These are phyloP conservation scores for Drosophila sordidula DNA, from an alignment of 2,888 invertebrate genomes.

Conservation along the genomic window DNA sequence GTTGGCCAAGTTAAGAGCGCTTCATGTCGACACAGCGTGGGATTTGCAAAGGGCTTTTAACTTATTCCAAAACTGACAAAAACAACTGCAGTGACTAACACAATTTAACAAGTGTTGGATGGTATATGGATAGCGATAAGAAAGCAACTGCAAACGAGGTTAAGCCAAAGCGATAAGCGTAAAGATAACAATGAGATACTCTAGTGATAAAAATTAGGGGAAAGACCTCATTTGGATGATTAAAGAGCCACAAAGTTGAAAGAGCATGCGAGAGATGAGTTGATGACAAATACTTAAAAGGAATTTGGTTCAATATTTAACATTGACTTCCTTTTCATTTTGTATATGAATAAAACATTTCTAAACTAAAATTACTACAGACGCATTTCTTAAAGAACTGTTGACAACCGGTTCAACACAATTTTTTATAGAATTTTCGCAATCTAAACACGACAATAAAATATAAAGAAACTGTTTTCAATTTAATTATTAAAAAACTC, in stretches of 20 bases:
- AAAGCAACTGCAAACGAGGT: constrained; percentile 4
- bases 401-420: no score
- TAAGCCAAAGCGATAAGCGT: constrained; percentile 9
- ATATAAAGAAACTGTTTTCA: no score
- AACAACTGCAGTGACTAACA: constrained; percentile 21
- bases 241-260: constrained; percentile 1
- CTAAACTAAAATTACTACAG: not conserved
- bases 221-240: not conserved
- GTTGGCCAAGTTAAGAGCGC: constrained; percentile 52
- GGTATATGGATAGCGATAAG: constrained; percentile 16
- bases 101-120: constrained; percentile 26
- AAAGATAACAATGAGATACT: constrained; percentile 1
- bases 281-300: not conserved
- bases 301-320: not conserved
- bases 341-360: not conserved
- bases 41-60: constrained; percentile 28
- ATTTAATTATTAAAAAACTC: no score
- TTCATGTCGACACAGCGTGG: constrained; percentile 16
- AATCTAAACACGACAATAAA: no score
- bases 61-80: constrained; percentile 23
- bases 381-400: no score
- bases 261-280: not conserved
- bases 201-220: not conserved
- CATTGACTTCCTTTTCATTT: no score
- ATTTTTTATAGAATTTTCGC: no score